Evolutionary conservation across 1,140 invertebrate species (phyloP), one percentile per base, ranked within the genome.

Genomic region (Pomacea maculata): DNA sequence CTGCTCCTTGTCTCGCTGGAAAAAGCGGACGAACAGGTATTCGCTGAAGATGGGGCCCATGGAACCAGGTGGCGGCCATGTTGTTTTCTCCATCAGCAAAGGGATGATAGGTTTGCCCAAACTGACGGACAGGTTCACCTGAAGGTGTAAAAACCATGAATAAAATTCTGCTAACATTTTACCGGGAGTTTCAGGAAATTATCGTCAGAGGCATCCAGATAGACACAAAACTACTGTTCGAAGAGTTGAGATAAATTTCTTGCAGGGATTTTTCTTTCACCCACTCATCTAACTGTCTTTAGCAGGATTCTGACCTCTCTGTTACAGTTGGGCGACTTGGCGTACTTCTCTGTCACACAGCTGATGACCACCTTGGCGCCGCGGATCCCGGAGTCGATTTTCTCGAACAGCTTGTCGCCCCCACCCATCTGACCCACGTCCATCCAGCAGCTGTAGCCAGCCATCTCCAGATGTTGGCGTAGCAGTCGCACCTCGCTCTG

Each of bases 371-470:
- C 85, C 82, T 88, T 90, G 11, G 88, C 87, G 21, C 79, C 87
- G 55, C 89, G 79, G 29, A 91, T 87, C 10, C 88, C 89, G 34
- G 77, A 63, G 80, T 91, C 89, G 79, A 91, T 91, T 71, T 89
- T 89, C 64, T 85, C 84, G 82, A 87, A 89, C 34, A 90, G 84
- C 81, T 90, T 90, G 80, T 90, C 87, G 17, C 90, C 90, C 2
- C 90, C 90, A n/a, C 90, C 90, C 89, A 90, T 90, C 82, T 91
- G 89, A 52, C 90, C 90, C 73, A 89, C 85, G 75, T 91, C 90
- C 85, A 91, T 86, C 90, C 90, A 91, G 81, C 88, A 89, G 68
- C 83, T 80, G 82, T 86, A 89, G 25, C 88, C 88, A 3, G 88
- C 87, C 84, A 84, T 87, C 34, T 84, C 80, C 78, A 91, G 82